Evolutionary conservation across 1,140 invertebrate genomes (phyloP), one percentile per base, ranked within the genome.

Genomic region (Tetramorium simillimum): DNA sequence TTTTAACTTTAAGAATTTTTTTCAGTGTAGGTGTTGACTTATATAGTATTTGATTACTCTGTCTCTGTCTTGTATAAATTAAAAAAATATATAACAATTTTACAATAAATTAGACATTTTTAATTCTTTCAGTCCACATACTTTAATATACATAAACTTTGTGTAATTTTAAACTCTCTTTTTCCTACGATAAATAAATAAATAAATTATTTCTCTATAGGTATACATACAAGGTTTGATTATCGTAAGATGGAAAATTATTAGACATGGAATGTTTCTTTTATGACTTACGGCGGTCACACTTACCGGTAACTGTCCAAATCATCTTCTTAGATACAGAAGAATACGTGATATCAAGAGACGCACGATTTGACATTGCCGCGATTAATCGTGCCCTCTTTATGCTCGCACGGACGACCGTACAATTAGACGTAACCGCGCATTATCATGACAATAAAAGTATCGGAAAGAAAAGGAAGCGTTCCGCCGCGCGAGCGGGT

Each of bases 381-480:
- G 80, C 80, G 80, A 84, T 84, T 75, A 84, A 84, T 84, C 69
- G 53, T 37, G 21, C 21, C 60, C 87, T 51, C 40, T 75, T 58
- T 60, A 24, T 62, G 53, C 33, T 33, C 73, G 37, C 86, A 70
- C 75, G 5, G 9, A 63, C 67, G 60, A 49, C 14, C 76, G 78
- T 67, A 88, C 86, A 86, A 89, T 81, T 87, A 60, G 53, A 78
- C 60, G 63, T 87, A 89, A 90, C 62, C 86, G 63, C 72, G 84
- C 72, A 87, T 89, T 88, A 90, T 78, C 85, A 89, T 89, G 49
- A 89, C 85, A 90, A 90, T 89, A 72, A 86, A 33, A 24, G 43
- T 80, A 69, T 80, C 28, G 77, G 16, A 60, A 53, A 56, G 65
- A 72, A 60, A 73, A 33, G 70, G 37, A 80, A 86, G 77, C 81